Evolutionary conservation across 2,888 invertebrate species (phyloP), one percentile per base, ranked within the genome.

Genomic region (Sepioteuthis lessoniana): DNA sequence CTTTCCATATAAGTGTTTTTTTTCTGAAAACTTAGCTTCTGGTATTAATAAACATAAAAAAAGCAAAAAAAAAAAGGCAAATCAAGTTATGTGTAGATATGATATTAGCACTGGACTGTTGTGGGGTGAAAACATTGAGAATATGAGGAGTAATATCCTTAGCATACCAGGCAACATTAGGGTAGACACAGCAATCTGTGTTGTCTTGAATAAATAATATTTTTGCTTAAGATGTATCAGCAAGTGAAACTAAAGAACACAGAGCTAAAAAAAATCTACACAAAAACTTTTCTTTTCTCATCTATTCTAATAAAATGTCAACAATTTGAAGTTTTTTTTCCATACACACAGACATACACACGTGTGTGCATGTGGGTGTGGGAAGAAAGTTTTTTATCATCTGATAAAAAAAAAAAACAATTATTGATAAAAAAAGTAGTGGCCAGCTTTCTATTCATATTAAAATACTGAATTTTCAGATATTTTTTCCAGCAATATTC

Each of bases 261-360:
- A 76, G 76, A 76, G 31, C 76, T 76, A n/a, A n/a, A 76, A 76
- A 35, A 76, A 76, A 76, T 76, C 76, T 76, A 76, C 76, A n/a
- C 76, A 76, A 76, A 76, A 76, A n/a, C 10, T 76, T 76, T 19
- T n/a, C 76, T 35, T 76, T 19, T n/a, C 76, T 35, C n/a, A n/a
- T n/a, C 10, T 76, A 13, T 76, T 76, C 76, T 76, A n/a, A 35
- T 35, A 21, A 76, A 76, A 76, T 76, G 16, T 76, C n/a, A 35
- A 76, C 76, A 76, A 35, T n/a, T 76, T 21, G 19, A 76, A 2
- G n/a, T n/a, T 76, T 76, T 19, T 76, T 76, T 76, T 13, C 76
- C 19, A 76, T 0, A 76, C n/a, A 76, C 13, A 35, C 25, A 31
- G 0, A 60, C 31, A 60, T 60, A 60, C 10, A 60, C 31, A 31